Base-by-base conservation (phyloP, 2,888 invertebrate genomes). In the Drosophila multiciliata region DNA sequence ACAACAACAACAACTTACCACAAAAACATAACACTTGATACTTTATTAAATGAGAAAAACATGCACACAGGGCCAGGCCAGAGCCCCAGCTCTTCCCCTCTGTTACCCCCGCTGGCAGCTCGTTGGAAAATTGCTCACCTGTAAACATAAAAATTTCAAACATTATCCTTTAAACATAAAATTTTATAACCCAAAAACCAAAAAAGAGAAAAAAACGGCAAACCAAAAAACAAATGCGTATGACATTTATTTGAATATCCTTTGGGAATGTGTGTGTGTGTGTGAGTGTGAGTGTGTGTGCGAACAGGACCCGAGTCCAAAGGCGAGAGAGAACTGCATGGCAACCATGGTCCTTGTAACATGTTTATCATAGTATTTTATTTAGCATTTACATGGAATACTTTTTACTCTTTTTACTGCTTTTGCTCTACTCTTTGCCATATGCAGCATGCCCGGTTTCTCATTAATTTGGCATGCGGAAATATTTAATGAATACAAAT, bases 151-250 rank as follows among this genome's bases (percentile, higher is more conserved):
- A 87, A 90, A 82, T 86, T 87, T 78, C 78, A 88, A 87, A 86
- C 90, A 87, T 89, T 90, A 86, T 90, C 87, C 90, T 88, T 87
- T 86, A 86, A 87, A 90, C 87, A 87, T 87, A 90, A 90, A 87
- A 87, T 87, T 88, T 88, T 88, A 87, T 83, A 90, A 75, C 87
- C 87, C 62, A 75, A 83, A 67, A 68, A 61, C 40, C 63, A 66
- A 73, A 66, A 64, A 66, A 70, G 61, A 53, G 26, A 49, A 71
- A 52, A 70, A 74, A 66, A 72, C 7, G 52, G 42, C 29, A 69
- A 80, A 85, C 67, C 75, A 69, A 89, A 83, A 82, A 90, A 86
- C 83, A 87, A 88, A 87, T 90, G 87, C 87, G 87, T 90, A 90
- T 83, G 87, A 87, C 87, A 87, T 87, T 87, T 86, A 87, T 87